Evolutionary conservation across 2,797 vertebrate genomes (phyloP).

Genomic region (Semaprochilodus insignis): DNA sequence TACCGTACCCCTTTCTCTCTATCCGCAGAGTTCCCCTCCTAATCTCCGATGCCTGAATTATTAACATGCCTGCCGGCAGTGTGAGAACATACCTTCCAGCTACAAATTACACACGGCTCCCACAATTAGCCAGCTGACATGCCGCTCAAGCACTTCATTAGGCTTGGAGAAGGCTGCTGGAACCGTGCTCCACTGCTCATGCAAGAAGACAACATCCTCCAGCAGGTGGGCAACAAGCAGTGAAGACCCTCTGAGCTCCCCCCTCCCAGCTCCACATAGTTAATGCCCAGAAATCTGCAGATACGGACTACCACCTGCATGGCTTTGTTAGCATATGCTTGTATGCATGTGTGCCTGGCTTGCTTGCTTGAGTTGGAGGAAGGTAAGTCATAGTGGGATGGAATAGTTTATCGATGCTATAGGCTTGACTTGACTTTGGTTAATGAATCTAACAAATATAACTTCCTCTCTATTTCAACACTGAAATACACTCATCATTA

Average conservation of each 20-base stretch:
- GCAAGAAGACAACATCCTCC: background rate
- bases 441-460: background rate
- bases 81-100: slow-evolving; percentile 64
- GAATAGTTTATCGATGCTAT: background rate
- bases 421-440: background rate
- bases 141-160: slow-evolving; percentile 69
- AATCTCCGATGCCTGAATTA: slow-evolving; percentile 67
- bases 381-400: background rate
- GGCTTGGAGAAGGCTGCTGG: slow-evolving; percentile 48
- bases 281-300: slow-evolving; percentile 8
- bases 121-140: slow-evolving; percentile 68
- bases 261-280: background rate
- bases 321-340: background rate
- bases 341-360: background rate
- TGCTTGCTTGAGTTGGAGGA: background rate
- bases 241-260: background rate
- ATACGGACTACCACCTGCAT: background rate
- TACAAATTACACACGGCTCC: slow-evolving; percentile 63
- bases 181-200: background rate
- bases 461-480: no score
- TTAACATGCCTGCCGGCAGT: slow-evolving; percentile 66
- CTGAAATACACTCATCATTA: no score
- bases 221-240: background rate
- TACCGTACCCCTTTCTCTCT: slow-evolving; percentile 12
- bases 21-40: slow-evolving; percentile 43